Conservation (phyloP, 2,113 vertebrate genomes). For the Scophthalmus maximus region DNA sequence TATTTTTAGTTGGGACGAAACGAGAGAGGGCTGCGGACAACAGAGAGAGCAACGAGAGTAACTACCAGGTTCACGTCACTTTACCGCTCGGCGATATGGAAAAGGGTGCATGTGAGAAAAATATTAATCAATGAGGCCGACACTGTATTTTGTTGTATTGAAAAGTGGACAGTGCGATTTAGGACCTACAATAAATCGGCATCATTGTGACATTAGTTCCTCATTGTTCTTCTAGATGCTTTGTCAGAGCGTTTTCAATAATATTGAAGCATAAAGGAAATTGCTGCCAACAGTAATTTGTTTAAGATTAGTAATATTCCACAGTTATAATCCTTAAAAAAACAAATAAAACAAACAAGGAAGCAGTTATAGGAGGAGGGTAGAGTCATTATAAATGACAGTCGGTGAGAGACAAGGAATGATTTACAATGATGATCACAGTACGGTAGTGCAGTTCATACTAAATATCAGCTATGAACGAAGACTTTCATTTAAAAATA, state of each 20-base stretch:
- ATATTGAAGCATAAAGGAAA: not conserved
- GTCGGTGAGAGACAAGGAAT: no score
- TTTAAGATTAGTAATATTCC: not conserved
- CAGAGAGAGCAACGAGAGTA: not conserved
- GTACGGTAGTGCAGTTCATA: no score
- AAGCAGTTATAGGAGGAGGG: no score
- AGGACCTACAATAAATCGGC: not conserved
- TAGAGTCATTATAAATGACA: no score
- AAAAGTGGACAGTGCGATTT: not conserved
- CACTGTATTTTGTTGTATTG: not conserved
- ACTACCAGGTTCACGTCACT: not conserved
- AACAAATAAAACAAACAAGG: not conserved
- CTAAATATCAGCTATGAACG: no score
- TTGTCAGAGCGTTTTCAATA: not conserved
- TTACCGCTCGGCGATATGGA: no score
- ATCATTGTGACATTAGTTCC: not conserved
- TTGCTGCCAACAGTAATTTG: not conserved
- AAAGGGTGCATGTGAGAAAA: not conserved
- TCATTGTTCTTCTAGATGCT: not conserved
- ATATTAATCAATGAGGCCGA: not conserved
- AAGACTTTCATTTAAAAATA: not conserved
- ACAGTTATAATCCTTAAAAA: no score
- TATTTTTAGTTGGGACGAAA: constrained; percentile 53
- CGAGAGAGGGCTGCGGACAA: constrained; percentile 34
- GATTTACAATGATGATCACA: not conserved